Base-by-base conservation (phyloP, 2,797 vertebrate genomes). In the Muraenolepis orangiensis region DNA sequence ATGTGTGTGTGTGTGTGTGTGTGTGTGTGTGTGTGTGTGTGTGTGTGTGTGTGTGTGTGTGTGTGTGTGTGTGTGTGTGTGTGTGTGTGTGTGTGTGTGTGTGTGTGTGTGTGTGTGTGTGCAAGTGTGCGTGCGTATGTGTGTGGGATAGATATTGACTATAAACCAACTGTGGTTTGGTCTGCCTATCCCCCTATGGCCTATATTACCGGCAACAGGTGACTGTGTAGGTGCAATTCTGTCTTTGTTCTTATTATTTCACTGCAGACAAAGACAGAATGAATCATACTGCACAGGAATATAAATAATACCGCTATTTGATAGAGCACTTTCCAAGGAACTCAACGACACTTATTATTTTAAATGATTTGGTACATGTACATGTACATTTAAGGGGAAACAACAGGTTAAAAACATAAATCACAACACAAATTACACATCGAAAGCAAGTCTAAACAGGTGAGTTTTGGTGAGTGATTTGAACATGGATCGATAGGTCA, bases 21-120 rank as follows among this genome's bases (percentile, higher is more conserved):
- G 66, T 30, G n/a, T n/a, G n/a, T n/a, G n/a, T n/a, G n/a, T n/a
- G n/a, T 7, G 32, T 34, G 3, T 34, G 32, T 7, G 32, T 34
- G 32, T 34, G 32, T 34, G 7, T 3, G 38, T 40, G 11, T 40
- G 40, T 42, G 13, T 42, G 3, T 46, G 42, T 20, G 51, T 57
- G 18, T 51, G 46, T 51, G 11, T 20, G 46, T n/a, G 46, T 1
- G 46, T 51, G 7, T 61, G 51, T 42, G 69, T 70, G 23, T 29
- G 69, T 42, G 69, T 40, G 69, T 70, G 69, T 40, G n/a, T 70
- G 66, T 30, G n/a, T n/a, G n/a, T n/a, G n/a, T n/a, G n/a, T n/a
- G n/a, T 7, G 32, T 34, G 3, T 34, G 32, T 7, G 32, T 34
- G 32, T 34, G 32, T 34, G 7, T 3, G 38, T 40, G 11, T 40